Base-by-base conservation (phyloP, 1,140 invertebrate species). In the Anadara kagoshimensis region DNA sequence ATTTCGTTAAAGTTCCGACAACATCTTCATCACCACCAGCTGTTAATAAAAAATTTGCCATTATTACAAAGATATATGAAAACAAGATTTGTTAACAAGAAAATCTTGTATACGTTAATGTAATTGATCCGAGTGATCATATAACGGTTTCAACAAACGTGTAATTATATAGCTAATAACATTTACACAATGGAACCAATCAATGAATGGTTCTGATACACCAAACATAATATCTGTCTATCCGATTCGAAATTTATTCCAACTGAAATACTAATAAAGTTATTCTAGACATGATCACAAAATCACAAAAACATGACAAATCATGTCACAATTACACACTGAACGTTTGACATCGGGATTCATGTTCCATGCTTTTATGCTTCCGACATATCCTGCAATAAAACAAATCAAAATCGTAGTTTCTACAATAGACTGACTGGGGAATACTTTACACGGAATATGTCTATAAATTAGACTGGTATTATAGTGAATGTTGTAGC, bases 1-100 rank as follows among this genome's bases (percentile, higher is more conserved):
- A 62, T 24, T 74, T 75, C n/a, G 80, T 36, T 36, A 36, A 36
- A 36, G 29, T 36, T 36, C 29, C 29, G 29, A 76, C 43, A 80
- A 44, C 72, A 83, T 72, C 29, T 57, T 66, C 10, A 54, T 36
- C 12, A 24, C 16, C 53, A 22, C 66, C 63, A 24, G 70, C 70
- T 66, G 53, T 36, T 43, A 22, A 51, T 59, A 56, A 72, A 18
- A 65, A 72, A 65, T 12, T 59, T 41, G 53, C 53, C 53, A 65
- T 63, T 24, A 49, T 67, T 43, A 67, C 20, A 51, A 51, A 18
- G 1, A 16, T 51, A 51, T 16, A 51, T 4, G 16, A 18, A 49
- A 11, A 11, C 10, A 4, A 51, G 49, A 16, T 20, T 51, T 51
- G 16, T 18, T 16, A 51, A 51, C 20, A 18, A 51, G 16, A 51